These are phyloP conservation scores for Streblospio benedicti DNA, from an alignment of 1,140 invertebrate species.

Conservation along the genomic window DNA sequence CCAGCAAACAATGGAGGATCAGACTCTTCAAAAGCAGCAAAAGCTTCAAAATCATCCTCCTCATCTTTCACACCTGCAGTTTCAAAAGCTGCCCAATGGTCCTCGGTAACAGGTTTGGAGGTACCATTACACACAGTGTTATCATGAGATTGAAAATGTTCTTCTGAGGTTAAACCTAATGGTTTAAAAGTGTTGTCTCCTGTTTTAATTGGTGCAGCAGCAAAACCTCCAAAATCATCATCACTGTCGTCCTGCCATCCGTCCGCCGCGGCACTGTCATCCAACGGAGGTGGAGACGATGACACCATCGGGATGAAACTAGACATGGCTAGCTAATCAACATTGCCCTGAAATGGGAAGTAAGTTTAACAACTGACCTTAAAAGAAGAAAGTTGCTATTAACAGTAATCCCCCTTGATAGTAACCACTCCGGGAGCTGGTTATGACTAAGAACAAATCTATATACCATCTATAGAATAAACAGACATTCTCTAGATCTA, in stretches of 20 bases:
- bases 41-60: not conserved
- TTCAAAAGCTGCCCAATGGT: not conserved
- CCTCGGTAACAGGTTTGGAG: not conserved
- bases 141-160: no score
- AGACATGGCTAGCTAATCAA: no score
- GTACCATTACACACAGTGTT: not conserved
- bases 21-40: not conserved
- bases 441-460: no score
- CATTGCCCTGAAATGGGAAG: no score
- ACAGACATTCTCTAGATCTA: no score
- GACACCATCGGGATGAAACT: slow-evolving; percentile 9
- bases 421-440: no score
- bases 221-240: slow-evolving; percentile 1
- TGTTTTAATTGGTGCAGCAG: not conserved
- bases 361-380: no score
- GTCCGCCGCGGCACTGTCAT: not conserved
- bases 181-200: no score
- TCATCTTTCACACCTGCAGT: not conserved
- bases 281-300: slow-evolving; percentile 2
- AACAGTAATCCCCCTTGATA: no score
- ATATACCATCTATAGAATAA: no score
- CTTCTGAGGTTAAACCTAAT: no score
- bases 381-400: no score
- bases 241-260: not conserved
- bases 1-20: not conserved